A percentile compares a stretch with the other conserved stretches of the same genome.
phyloP scores from a whole-genome alignment of 2,888 invertebrate genomes.

The Heterodera filipjevi region DNA sequence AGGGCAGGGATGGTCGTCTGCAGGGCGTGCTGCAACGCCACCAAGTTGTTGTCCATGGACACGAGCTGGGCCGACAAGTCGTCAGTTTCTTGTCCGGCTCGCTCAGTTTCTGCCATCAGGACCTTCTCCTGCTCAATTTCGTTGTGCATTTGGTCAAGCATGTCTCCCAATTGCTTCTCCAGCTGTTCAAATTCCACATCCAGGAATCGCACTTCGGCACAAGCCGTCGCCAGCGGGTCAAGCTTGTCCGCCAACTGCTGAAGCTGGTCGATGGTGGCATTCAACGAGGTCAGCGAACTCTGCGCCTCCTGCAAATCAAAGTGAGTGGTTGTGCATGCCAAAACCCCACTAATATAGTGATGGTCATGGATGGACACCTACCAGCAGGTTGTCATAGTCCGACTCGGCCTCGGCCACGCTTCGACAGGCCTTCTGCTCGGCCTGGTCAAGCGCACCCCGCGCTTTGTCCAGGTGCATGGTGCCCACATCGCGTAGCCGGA shows the following conservation, averaged over 20 bases:
- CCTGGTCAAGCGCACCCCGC: constrained; percentile 16
- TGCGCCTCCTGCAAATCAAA: constrained; percentile 8
- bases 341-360: too few species aligned
- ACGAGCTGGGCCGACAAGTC: constrained; percentile 13
- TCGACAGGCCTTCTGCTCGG: constrained; percentile 3
- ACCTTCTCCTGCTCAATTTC: constrained; percentile 36
- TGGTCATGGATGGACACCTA: neutral
- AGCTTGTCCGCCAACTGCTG: constrained; percentile 48
- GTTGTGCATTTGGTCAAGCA: constrained; percentile 28
- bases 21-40: constrained; percentile 9
- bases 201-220: constrained; percentile 54
- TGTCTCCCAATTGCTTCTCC: constrained; percentile 47
- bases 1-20: constrained; percentile 20
- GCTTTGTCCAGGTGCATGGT: constrained; percentile 36
- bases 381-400: constrained; percentile 31
- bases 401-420: constrained; percentile 29
- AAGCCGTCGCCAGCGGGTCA: constrained; percentile 50
- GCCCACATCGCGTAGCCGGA: constrained; percentile 46
- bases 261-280: constrained; percentile 4
- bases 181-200: constrained; percentile 54
- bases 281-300: neutral
- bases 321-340: too few species aligned
- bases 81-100: constrained; percentile 11
- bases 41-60: neutral
- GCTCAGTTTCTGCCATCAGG: constrained; percentile 25